These are phyloP conservation scores for Tauraco erythrolophus DNA, from an alignment of 2,113 vertebrate genomes.

Conservation along the genomic window DNA sequence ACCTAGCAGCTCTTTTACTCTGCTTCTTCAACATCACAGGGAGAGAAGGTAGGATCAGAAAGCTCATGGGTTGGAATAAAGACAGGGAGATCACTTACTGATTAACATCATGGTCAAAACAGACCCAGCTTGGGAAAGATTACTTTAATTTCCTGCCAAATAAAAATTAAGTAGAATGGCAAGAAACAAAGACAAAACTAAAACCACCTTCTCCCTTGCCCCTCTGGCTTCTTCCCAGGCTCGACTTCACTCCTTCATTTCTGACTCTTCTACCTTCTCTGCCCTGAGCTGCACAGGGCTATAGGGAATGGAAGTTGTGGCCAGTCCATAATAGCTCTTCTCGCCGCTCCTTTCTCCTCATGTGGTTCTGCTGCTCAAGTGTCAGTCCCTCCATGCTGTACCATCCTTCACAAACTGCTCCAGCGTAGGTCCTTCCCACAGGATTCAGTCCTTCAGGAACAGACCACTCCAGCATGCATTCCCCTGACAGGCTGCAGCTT, in stretches of 20 bases:
- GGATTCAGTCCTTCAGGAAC: neutral
- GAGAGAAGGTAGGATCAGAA: neutral
- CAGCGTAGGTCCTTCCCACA: neutral
- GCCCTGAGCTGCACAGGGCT: accelerated
- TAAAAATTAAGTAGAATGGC: neutral
- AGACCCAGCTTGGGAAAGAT: neutral
- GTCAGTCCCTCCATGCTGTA: neutral
- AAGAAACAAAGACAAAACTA: neutral
- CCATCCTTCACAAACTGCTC: neutral
- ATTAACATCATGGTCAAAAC: neutral
- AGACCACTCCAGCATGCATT: no score
- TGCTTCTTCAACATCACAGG: neutral
- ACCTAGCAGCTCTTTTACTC: neutral
- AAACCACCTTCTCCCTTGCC: neutral
- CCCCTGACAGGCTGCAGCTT: accelerated
- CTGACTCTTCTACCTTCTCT: neutral
- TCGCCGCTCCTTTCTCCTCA: neutral
- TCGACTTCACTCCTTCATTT: neutral
- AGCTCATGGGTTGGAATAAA: neutral
- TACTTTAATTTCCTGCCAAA: neutral
- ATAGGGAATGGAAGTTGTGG: neutral
- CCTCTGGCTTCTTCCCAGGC: neutral
- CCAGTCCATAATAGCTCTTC: neutral
- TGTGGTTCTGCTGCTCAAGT: neutral
- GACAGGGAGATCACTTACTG: neutral